phyloP scores from a whole-genome alignment of 2,113 vertebrate genomes.

The Coreoperca whiteheadi region DNA sequence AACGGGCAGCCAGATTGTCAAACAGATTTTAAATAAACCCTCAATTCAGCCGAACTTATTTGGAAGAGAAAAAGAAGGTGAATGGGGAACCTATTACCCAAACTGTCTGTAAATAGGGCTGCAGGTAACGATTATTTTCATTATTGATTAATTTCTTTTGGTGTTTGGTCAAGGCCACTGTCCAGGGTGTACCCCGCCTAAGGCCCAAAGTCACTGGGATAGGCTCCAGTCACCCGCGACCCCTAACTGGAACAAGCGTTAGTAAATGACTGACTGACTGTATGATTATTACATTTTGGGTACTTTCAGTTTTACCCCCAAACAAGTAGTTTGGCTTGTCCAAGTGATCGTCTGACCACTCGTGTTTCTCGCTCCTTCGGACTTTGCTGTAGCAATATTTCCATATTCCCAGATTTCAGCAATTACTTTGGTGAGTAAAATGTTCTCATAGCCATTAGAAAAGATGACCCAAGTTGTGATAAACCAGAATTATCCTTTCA shows the following conservation, averaged over 20 bases:
- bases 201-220: no score
- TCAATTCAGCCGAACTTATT: not conserved
- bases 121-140: not conserved
- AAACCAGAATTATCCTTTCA: not conserved
- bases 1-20: not conserved
- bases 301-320: not conserved
- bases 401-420: not conserved
- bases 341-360: not conserved
- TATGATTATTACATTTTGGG: not conserved
- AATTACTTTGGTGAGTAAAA: no score
- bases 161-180: no score
- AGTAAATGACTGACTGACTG: no score
- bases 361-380: no score
- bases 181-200: no score
- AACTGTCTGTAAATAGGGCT: not conserved
- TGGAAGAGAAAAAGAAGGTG: not conserved
- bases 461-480: not conserved
- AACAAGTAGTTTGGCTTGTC: not conserved
- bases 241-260: no score
- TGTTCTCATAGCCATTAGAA: not conserved
- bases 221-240: no score
- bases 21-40: not conserved
- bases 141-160: not conserved
- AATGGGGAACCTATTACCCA: not conserved
- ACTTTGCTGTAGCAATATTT: not conserved